A percentile compares a stretch with the other conserved stretches of the same genome.
These are phyloP conservation scores for Ursus arctos DNA, from an alignment of 2,113 vertebrate species.

Conservation along the genomic window DNA sequence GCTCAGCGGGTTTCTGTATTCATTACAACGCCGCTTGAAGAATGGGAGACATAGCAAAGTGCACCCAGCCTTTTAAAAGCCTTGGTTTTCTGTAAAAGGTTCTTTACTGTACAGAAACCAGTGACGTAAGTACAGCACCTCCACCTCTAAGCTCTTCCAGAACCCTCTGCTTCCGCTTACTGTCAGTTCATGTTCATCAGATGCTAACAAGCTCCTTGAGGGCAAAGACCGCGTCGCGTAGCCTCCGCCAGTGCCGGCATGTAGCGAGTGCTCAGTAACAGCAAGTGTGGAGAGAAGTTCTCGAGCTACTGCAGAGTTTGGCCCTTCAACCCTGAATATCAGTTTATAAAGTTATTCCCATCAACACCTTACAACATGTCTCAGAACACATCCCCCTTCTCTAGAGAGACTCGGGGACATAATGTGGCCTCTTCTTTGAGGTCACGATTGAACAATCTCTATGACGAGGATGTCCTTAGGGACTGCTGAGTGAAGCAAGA, in stretches of 20 bases:
- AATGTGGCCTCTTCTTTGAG: background rate
- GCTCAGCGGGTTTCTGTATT: accelerated
- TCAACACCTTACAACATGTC: background rate
- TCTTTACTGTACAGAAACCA: background rate
- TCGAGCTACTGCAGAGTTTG: background rate
- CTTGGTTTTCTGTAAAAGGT: background rate
- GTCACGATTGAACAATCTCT: background rate
- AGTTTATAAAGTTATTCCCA: conserved; percentile 1
- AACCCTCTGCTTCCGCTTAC: background rate
- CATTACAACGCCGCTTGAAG: background rate
- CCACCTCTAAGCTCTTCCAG: background rate
- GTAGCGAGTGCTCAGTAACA: background rate
- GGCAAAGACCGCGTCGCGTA: background rate
- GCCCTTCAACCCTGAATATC: background rate
- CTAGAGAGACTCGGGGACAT: background rate
- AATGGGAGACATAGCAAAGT: background rate
- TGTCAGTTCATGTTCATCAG: background rate
- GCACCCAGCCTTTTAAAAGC: background rate
- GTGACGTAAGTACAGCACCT: background rate
- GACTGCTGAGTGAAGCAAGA: background rate
- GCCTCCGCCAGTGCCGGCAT: background rate
- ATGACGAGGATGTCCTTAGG: background rate
- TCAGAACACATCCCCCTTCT: background rate
- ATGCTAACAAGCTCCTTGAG: background rate
- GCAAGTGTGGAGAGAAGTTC: background rate